Evolutionary conservation across 2,888 invertebrate genomes (phyloP), one percentile per base, ranked within the genome.

Genomic region (Heliconius cydno): DNA sequence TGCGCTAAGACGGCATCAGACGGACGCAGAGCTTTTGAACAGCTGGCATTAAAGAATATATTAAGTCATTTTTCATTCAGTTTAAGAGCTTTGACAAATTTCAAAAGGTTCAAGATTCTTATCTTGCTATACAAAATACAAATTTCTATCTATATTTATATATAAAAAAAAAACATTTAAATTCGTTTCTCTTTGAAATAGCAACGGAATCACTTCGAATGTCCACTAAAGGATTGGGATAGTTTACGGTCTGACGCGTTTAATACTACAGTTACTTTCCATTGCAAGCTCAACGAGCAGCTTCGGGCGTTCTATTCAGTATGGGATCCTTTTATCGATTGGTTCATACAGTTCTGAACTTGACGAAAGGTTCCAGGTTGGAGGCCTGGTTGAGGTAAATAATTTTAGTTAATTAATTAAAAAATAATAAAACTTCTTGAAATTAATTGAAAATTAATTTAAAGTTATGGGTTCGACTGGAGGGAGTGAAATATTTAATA

Each of bases 221-320:
- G 22, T 65, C 46, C 52, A 57, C 68, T 60, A 52, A 70, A 57
- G 52, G 57, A 73, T 73, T 73, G 57, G 72, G 72, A 73, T 57
- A 65, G 75, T 63, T 65, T 52, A 78, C 78, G 74, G 73, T 74
- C 74, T 74, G 74, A 74, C 67, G 74, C 74, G 57, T 30, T 68
- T 68, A 57, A 68, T 67, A 52, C 71, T 46, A 30, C 7, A 65
- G 46, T 71, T 71, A 15, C 15, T 65, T 72, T 73, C 30, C 52
- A 52, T 22, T 60, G 28, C 57, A 22, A 57, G 28, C 57, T 73
- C 72, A 57, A 22, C 28, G 57, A 57, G 15, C 9, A 52, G 57
- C 72, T 73, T n/a, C 57, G 46, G 34, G 34, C 9, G 12, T 57
- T 57, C 52, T 19, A 57, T 57, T 73, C 52, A 30, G 52, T 73